Evolutionary conservation across 2,797 vertebrate genomes (phyloP).

Genomic region (Platyrinchus mystaceus): DNA sequence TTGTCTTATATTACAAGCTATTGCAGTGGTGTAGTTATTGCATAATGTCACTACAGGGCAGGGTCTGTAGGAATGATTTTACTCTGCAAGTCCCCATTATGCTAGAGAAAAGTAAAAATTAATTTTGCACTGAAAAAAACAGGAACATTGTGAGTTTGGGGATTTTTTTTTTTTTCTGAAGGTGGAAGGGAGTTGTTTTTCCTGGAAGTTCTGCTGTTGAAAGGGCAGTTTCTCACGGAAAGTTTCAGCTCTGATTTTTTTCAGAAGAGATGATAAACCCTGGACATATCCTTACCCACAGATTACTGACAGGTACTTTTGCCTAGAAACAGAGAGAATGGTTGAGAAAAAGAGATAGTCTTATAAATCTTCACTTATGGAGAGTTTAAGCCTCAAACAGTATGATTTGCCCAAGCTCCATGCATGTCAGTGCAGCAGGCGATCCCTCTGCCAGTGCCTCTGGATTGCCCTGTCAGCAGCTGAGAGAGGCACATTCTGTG

Average conservation of each 20-base stretch:
- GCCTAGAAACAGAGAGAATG: neutral
- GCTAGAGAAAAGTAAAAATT: neutral
- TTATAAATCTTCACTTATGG: neutral
- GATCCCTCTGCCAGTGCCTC: neutral
- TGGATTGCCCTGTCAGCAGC: neutral
- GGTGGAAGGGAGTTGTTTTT: neutral
- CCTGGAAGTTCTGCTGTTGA: neutral
- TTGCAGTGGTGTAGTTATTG: neutral
- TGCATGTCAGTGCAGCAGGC: neutral
- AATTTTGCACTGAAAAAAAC: neutral
- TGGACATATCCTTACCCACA: neutral
- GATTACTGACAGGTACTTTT: neutral
- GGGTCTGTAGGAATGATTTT: accelerated
- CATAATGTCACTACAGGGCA: neutral
- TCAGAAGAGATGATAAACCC: neutral
- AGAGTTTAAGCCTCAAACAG: neutral
- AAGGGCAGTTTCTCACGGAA: neutral
- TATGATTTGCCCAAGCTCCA: accelerated
- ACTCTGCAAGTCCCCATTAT: neutral
- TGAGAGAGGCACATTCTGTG: neutral
- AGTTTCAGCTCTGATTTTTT: neutral
- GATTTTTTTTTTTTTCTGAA: neutral
- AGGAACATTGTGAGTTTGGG: neutral
- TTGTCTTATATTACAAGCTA: neutral
- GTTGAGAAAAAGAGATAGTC: neutral